phyloP scores from a whole-genome alignment of 2,888 invertebrate species.

The Platerodrilus igneus region DNA sequence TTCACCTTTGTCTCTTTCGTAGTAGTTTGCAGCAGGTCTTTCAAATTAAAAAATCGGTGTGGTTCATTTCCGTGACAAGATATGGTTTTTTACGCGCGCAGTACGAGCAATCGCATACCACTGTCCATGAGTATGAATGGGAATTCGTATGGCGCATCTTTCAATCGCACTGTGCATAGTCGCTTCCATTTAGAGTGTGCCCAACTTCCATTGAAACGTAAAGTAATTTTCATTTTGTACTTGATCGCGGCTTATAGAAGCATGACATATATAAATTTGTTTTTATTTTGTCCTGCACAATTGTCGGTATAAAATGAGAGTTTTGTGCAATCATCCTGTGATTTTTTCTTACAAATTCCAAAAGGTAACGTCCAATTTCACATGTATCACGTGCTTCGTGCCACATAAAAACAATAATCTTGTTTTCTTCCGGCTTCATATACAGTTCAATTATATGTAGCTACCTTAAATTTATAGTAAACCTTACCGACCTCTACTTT shows the following conservation, averaged over 20 bases:
- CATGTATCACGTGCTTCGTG: too few relatives aligned
- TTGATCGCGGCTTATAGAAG: not conserved
- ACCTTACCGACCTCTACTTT: too few relatives aligned
- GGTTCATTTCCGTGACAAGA: constrained; percentile 1
- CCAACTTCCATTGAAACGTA: not conserved
- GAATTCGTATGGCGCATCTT: constrained; percentile 3
- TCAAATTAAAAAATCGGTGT: constrained; percentile 2
- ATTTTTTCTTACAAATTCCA: too few relatives aligned
- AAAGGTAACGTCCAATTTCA: too few relatives aligned
- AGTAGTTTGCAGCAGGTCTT: constrained; percentile 3
- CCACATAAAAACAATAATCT: too few relatives aligned
- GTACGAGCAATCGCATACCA: not conserved
- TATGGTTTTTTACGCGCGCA: constrained; percentile 2
- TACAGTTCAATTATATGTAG: too few relatives aligned
- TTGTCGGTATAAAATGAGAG: constrained; percentile 4
- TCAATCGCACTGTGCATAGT: constrained; percentile 4
- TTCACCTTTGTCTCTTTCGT: constrained; percentile 1
- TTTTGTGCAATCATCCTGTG: too few relatives aligned
- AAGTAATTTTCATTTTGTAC: not conserved
- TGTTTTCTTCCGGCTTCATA: too few relatives aligned
- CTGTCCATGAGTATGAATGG: constrained; percentile 2
- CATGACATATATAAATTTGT: constrained; percentile 2
- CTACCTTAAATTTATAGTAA: too few relatives aligned
- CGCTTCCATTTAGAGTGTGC: constrained; percentile 5
- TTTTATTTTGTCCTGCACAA: constrained; percentile 7